Conservation (phyloP, 2,797 vertebrate species). For the Cyclura pinguis region DNA sequence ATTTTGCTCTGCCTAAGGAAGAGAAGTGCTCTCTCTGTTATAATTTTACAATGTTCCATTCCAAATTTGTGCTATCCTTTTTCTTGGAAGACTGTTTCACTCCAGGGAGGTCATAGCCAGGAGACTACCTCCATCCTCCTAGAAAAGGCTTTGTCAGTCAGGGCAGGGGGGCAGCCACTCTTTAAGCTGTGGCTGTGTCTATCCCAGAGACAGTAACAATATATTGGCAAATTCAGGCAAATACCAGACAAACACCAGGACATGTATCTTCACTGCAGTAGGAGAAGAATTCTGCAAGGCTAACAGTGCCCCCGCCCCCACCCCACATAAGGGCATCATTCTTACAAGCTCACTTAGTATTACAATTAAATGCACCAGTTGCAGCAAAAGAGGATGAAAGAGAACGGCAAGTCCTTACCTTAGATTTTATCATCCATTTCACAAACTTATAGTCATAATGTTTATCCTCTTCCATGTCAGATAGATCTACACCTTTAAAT, state of each 20-base stretch:
- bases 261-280: background rate
- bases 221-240: background rate
- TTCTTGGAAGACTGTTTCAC: background rate
- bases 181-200: background rate
- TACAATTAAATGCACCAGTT: background rate
- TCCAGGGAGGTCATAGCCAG: background rate
- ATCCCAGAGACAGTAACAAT: background rate
- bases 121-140: background rate
- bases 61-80: background rate
- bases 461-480: constrained; percentile 82
- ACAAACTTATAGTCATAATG: constrained; percentile 96
- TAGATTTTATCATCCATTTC: constrained; percentile 96
- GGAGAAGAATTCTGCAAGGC: background rate
- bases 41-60: background rate
- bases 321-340: background rate
- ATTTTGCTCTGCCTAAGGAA: background rate
- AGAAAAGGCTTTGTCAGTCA: background rate
- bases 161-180: background rate
- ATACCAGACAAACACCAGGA: background rate
- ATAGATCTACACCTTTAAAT: constrained; percentile 88
- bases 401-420: constrained; percentile 78
- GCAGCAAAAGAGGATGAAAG: background rate
- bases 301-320: background rate
- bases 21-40: background rate
- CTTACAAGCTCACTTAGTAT: background rate